phyloP scores from a whole-genome alignment of 2,888 invertebrate genomes.

The Drosophila stalkeri region DNA sequence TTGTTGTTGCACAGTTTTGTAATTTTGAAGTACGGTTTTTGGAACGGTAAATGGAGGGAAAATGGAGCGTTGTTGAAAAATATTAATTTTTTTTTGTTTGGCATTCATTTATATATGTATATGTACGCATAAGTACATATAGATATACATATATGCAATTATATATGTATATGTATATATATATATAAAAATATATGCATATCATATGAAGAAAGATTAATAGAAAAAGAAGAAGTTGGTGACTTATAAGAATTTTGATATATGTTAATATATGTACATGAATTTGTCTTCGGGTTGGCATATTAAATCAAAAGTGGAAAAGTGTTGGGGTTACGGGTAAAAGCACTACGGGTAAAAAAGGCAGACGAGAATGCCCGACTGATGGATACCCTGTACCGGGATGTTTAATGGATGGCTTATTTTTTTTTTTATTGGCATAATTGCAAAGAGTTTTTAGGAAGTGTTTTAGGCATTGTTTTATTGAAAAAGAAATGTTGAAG shows the following conservation, averaged over 20 bases:
- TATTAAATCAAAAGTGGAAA: constrained; percentile 30
- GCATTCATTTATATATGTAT: constrained; percentile 45
- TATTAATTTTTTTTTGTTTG: constrained; percentile 52
- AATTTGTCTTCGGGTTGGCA: constrained; percentile 15
- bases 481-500: background rate
- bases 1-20: constrained; percentile 56
- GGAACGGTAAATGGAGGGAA: constrained; percentile 59
- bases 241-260: constrained; percentile 67
- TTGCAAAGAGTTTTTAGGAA: background rate
- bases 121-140: constrained; percentile 16
- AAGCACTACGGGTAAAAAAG: constrained; percentile 32
- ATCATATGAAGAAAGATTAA: constrained; percentile 51
- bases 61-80: constrained; percentile 69
- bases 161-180: constrained; percentile 17
- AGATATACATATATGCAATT: constrained; percentile 15
- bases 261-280: constrained; percentile 36
- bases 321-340: constrained; percentile 12
- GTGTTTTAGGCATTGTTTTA: background rate
- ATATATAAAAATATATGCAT: constrained; percentile 10
- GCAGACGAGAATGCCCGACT: constrained; percentile 50
- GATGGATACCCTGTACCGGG: constrained; percentile 50
- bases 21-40: constrained; percentile 61
- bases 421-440: background rate
- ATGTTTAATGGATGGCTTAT: too few species aligned
- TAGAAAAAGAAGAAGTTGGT: constrained; percentile 51